These are phyloP conservation scores for Aplochiton taeniatus DNA, from an alignment of 2,797 vertebrate genomes.

Conservation along the genomic window DNA sequence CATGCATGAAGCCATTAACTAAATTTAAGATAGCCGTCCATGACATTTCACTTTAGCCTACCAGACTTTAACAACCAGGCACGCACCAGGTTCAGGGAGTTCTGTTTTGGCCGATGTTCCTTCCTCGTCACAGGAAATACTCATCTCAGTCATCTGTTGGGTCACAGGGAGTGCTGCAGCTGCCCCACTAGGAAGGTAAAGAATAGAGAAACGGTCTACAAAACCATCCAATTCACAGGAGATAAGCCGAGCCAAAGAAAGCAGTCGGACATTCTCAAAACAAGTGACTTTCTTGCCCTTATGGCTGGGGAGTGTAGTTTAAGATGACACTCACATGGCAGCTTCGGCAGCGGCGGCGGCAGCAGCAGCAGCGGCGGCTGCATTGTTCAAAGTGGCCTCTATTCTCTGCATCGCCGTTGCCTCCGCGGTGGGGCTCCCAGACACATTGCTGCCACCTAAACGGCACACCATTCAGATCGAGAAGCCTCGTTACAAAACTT, in stretches of 20 bases:
- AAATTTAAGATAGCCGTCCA: no score
- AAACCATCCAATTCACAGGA: no score
- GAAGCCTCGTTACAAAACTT: no score
- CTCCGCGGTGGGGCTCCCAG: conserved; percentile 83
- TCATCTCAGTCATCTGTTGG: conserved; percentile 88
- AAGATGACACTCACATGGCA: conserved; percentile 64
- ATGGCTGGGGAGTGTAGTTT: no score
- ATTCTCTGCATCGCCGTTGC: conserved; percentile 88
- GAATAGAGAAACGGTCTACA: neutral
- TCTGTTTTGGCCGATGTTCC: conserved; percentile 60
- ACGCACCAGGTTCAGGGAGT: conserved; percentile 65
- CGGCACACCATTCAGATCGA: neutral
- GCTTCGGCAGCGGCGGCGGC: conserved; percentile 46
- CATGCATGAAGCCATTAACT: no score
- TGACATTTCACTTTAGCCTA: neutral
- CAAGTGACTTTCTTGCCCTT: no score
- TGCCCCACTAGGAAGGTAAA: conserved; percentile 35
- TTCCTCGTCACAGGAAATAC: conserved; percentile 77
- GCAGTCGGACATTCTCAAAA: no score
- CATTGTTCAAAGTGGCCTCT: conserved; percentile 87
- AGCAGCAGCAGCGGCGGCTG: conserved; percentile 70
- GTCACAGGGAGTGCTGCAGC: conserved; percentile 73
- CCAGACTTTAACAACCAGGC: neutral
- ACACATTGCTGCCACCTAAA: conserved; percentile 65
- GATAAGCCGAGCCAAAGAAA: no score